Evolutionary conservation across 2,113 vertebrate species (phyloP).

Genomic region (Marcusenius ussheri): DNA sequence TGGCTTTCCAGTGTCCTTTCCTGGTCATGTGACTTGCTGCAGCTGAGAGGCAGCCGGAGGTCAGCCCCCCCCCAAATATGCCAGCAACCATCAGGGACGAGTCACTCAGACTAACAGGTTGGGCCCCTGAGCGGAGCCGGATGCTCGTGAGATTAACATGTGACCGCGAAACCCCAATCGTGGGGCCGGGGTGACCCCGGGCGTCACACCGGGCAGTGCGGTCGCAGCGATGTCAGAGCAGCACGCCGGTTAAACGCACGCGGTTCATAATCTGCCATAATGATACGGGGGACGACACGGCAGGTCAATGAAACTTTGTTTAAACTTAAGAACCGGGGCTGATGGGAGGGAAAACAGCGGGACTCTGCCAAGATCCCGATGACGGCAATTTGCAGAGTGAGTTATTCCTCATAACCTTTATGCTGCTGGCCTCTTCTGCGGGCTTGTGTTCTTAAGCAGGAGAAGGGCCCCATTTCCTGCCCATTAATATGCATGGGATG

Average conservation of each 20-base stretch:
- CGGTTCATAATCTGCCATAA: conserved; percentile 70
- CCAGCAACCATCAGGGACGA: conserved; percentile 53
- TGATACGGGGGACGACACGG: conserved; percentile 42
- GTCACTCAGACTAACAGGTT: conserved; percentile 32
- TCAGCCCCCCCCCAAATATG: conserved; percentile 34
- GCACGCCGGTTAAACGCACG: conserved; percentile 46
- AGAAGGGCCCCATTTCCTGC: conserved; percentile 61
- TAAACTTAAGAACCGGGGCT: conserved; percentile 57
- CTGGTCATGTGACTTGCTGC: neutral
- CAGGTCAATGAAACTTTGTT: conserved; percentile 64
- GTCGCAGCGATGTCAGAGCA: conserved; percentile 50
- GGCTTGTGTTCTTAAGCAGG: conserved; percentile 61
- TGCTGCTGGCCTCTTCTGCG: conserved; percentile 50
- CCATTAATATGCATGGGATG: conserved; percentile 67
- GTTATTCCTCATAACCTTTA: conserved; percentile 61
- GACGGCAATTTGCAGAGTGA: conserved; percentile 70
- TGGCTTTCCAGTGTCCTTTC: neutral
- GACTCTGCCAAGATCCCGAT: conserved; percentile 62
- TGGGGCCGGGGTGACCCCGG: conserved; percentile 41
- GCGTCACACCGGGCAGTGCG: conserved; percentile 46
- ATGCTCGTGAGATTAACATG: conserved; percentile 31
- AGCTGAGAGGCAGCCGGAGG: conserved; percentile 45
- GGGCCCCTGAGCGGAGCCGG: conserved; percentile 55
- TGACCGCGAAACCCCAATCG: conserved; percentile 28
- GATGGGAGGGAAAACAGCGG: conserved; percentile 63